Evolutionary conservation across 2,797 vertebrate species (phyloP), one percentile per base, ranked within the genome.

Genomic region (Artibeus jamaicensis): DNA sequence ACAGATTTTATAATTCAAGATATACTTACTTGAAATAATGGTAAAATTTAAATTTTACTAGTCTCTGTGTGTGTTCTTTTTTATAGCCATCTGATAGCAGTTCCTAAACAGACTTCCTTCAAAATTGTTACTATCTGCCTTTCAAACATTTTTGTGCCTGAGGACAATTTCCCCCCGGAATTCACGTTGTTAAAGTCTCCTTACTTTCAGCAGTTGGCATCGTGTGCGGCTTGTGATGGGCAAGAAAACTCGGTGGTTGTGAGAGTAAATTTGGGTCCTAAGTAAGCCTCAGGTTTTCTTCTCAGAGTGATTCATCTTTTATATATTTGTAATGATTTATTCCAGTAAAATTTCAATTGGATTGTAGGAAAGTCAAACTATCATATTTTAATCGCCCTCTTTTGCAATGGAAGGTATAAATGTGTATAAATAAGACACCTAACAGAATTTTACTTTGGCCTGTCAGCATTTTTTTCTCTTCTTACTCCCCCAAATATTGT

Each of bases 81-180:
- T 50, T 89, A 42, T 62, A 87, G 48, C 65, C n/a, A 21, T 46
- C 24, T 90, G 87, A 90, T 24, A 84, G 86, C 90, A 93, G 73
- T 94, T 91, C 24, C 77, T 94, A 79, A 93, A 74, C 16, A 70
- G 12, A 37, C 34, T 86, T 93, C 32, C 91, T 93, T 96, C 44
- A 50, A 81, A 71, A 59, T 93, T 91, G 79, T 95, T 89, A 89
- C 34, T 91, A 82, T 29, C 21, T 86, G 37, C 21, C 50, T 96
- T 95, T 86, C 57, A 87, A 84, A 89, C 59, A 15, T 73, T 18
- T 86, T n/a, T 29, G 29, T 39, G 24, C 39, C 6, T 42, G 11
- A 65, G 81, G 34, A 70, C 55, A 89, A 6, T 89, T 92, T 96
- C 70, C 50, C 12, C 16, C 46, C 65, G 29, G 68, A 22, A 82